Conservation (phyloP, 2,113 vertebrate genomes). For the Patagioenas fasciata region DNA sequence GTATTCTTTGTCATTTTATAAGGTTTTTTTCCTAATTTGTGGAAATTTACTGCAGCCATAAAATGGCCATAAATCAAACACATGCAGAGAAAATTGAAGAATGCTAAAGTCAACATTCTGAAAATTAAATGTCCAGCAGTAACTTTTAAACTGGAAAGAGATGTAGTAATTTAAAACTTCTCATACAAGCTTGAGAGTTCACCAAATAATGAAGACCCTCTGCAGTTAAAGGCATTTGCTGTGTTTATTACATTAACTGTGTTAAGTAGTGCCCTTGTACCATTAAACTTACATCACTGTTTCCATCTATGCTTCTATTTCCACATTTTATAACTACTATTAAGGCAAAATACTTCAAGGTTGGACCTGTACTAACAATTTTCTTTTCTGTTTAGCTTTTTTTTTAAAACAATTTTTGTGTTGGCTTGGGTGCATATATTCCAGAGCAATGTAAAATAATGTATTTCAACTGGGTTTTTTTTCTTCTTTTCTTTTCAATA, state of each 20-base stretch:
- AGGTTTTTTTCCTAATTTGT: not conserved
- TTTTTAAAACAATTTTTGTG: not conserved
- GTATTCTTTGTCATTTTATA: not conserved
- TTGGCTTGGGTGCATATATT: not conserved
- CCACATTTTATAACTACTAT: not conserved
- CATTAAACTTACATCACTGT: not conserved
- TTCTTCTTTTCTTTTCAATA: not conserved
- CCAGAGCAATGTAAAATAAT: not conserved
- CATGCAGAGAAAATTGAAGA: not conserved
- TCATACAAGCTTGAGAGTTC: not conserved
- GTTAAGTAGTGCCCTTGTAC: not conserved
- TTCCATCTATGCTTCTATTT: not conserved
- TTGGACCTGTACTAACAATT: not conserved
- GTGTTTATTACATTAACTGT: not conserved
- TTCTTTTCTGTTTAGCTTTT: not conserved
- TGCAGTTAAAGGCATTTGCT: not conserved
- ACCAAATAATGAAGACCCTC: not conserved
- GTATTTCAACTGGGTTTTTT: not conserved
- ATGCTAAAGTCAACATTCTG: not conserved
- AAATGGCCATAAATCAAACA: constrained; percentile 18
- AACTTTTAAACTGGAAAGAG: not conserved
- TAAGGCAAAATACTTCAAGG: not conserved
- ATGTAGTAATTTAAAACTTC: not conserved
- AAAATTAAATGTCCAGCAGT: not conserved
- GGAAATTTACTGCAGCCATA: not conserved